Percentiles rank a stretch among this genome's conserved stretches.
phyloP scores from a whole-genome alignment of 2,797 vertebrate genomes.

The Liasis olivaceus region DNA sequence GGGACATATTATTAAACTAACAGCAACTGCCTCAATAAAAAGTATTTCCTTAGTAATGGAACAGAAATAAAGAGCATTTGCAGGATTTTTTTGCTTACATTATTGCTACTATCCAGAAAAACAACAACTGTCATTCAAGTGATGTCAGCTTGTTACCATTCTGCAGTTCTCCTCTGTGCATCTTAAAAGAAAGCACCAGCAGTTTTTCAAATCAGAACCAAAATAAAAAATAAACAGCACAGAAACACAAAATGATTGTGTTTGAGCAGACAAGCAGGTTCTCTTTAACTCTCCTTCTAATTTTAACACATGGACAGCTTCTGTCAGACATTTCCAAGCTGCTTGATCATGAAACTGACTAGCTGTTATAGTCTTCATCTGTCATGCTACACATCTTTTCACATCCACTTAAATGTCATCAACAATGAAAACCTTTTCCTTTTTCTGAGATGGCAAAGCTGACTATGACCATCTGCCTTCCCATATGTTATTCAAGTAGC shows the following conservation, averaged over 20 bases:
- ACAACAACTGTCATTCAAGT: neutral
- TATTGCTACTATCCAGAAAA: neutral
- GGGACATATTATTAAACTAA: neutral
- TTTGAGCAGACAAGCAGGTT: neutral
- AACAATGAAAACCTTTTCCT: conserved; percentile 16
- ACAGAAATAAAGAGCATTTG: neutral
- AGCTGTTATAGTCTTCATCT: conserved; percentile 34
- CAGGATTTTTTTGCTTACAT: neutral
- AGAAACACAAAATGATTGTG: neutral
- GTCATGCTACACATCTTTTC: conserved; percentile 13
- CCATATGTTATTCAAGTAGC: conserved; percentile 18
- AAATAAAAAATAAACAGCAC: neutral
- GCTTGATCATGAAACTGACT: conserved; percentile 14
- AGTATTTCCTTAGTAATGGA: neutral
- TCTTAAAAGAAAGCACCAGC: neutral
- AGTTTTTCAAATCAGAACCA: neutral
- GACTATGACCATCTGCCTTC: conserved; percentile 31
- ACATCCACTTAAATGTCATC: conserved; percentile 33
- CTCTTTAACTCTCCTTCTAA: conserved; percentile 3
- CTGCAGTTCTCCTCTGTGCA: neutral
- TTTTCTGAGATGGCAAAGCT: conserved; percentile 1
- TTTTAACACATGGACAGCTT: conserved; percentile 1
- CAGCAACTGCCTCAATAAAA: neutral
- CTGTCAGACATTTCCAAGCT: conserved; percentile 6
- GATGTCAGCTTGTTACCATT: neutral